phyloP scores from a whole-genome alignment of 53 echinoderm and acorn worm species.

The Antedon mediterranea region DNA sequence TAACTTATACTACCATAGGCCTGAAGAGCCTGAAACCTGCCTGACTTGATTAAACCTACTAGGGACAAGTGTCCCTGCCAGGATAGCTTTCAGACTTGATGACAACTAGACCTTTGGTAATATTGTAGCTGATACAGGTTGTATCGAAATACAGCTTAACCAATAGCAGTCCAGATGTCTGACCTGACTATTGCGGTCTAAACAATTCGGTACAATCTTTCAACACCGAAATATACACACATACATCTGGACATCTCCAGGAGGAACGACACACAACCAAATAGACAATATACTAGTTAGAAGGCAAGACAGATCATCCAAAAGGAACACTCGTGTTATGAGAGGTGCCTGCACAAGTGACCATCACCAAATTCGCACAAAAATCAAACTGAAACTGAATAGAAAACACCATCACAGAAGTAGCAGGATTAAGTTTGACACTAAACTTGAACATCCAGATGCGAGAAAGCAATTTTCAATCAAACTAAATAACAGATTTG shows the following conservation, averaged over 20 bases:
- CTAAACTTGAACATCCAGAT: slow-evolving; percentile 10
- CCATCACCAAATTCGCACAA: slow-evolving; percentile 23
- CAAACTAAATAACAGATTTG: slow-evolving; percentile 24
- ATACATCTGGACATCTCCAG: too few species aligned
- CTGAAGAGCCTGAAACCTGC: too few species aligned
- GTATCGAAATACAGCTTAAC: too few species aligned
- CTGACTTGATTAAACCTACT: too few species aligned
- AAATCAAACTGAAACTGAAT: slow-evolving; percentile 17
- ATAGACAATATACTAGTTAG: slow-evolving; percentile 38
- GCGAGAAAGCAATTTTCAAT: slow-evolving; percentile 5
- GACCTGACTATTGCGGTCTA: slow-evolving; percentile 2
- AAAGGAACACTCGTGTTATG: slow-evolving; percentile 18
- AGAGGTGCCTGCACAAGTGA: slow-evolving; percentile 30
- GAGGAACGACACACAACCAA: too few species aligned
- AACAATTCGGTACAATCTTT: slow-evolving; percentile 31
- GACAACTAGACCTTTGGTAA: too few species aligned
- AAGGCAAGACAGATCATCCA: slow-evolving; percentile 18
- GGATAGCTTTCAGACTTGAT: too few species aligned
- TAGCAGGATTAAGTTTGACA: slow-evolving; percentile 7
- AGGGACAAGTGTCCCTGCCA: too few species aligned
- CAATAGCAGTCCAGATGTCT: too few species aligned
- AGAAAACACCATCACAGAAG: neutral
- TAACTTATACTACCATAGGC: too few species aligned
- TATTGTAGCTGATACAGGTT: too few species aligned
- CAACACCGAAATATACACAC: too few species aligned